Evolutionary conservation across 2,113 vertebrate genomes (phyloP), one percentile per base, ranked within the genome.

Genomic region (Limnothrissa miodon): DNA sequence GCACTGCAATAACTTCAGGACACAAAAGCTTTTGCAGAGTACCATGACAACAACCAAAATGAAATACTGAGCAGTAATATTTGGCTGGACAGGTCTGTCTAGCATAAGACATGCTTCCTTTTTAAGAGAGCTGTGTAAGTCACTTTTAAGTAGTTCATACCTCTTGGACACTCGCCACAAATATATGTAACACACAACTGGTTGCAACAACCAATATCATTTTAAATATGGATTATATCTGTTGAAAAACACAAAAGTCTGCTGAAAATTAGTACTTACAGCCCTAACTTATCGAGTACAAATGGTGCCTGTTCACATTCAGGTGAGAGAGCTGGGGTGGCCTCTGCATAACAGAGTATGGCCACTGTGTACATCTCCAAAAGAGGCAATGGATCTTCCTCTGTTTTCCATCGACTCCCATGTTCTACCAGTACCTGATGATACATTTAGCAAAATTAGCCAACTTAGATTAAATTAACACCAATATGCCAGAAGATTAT

Each of bases 291-390:
- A 92, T 99, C 97, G 91, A 99, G 96, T 94, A 99, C 97, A 92
- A 98, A 95, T 88, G 96, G 95, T 89, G 97, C 97, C 78, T 98
- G 98, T 94, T 98, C 98, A 96, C 98, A 99, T 94, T 99, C 96
- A 33, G 96, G 95, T 92, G 96, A 96, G 92, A 99, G 97, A 88
- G 93, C 96, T 89, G 97, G 96, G 83, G 95, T 92, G 53, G 98
- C 96, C 92, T 96, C 96, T 78, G 98, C 96, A 4, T 96, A 99
- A 91, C 96, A 98, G 91, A 96, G 95, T 90, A 99, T 97, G 56
- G 98, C 97, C 91, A 97, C 95, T 13, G 96, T 98, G 90, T 99
- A 99, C 86, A 99, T 97, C 93, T 98, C 96, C 92, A 99, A 83
- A 85, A 99, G 93, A 91, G 97, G 97, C 92, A 98, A 93, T 39